Base-by-base conservation (phyloP, 1,140 invertebrate genomes). In the Bombus affinis region DNA sequence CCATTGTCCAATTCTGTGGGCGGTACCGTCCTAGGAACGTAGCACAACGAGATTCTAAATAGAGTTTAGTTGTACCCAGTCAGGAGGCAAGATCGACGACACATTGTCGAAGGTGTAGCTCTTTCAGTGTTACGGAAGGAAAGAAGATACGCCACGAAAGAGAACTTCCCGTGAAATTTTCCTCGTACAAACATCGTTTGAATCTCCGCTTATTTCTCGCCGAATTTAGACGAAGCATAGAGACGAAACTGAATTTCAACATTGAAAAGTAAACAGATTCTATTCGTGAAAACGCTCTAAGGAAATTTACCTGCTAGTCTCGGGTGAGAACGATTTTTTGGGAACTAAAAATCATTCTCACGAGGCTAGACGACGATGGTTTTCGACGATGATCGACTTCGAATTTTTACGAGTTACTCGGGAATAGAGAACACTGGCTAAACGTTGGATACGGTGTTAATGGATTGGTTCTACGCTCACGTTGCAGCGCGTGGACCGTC, bases 401-500 rank as follows among this genome's bases (percentile, higher is more conserved):
- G 59, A 53, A 35, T 13, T 47, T 25, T 18, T 32, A 37, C 70
- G n/a, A 22, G 76, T 78, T 57, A 47, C 76, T 28, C 15, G 22
- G 32, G 47, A 59, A 59, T 35, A 66, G 77, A 75, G 73, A 72
- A 87, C 76, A 77, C 84, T 74, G 83, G 47, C 87, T 76, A 85
- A 65, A 90, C 86, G 85, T 78, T 59, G 47, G 91, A 91, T 81
- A 92, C 88, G 90, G 88, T 89, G 88, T 81, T 93, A 94, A 94
- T 93, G 90, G 90, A 94, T 94, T 93, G 88, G 93, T 93, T 94
- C 91, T 92, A 91, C 86, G 57, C 62, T 90, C 78, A 82, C 83
- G 86, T 83, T 87, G 76, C 72, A 88, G 78, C 92, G 80, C 93
- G 91, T 93, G 93, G 92, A 94, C 94, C 94, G 93, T 94, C 93